Conservation (phyloP, 1,140 invertebrate genomes). For the Stegodyphus dumicola region DNA sequence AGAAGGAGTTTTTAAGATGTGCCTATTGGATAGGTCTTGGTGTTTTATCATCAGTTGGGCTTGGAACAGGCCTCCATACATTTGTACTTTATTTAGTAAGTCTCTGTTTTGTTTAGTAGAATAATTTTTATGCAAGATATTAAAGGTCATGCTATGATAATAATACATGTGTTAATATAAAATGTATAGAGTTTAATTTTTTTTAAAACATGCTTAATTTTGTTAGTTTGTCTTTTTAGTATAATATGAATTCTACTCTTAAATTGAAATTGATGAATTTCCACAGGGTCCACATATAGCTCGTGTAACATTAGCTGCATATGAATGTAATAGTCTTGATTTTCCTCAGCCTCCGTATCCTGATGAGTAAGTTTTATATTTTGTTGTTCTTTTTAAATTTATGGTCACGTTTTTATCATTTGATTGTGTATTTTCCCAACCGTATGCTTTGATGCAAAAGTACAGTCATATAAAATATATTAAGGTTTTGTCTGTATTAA, state of each 20-base stretch:
- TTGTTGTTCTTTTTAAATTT: background rate
- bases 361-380: conserved; percentile 67
- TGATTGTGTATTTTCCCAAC: too few species aligned
- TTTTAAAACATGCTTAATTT: background rate
- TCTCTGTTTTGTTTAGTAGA: conserved; percentile 63
- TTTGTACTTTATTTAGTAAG: conserved; percentile 97
- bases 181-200: background rate
- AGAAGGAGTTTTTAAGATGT: conserved; percentile 77
- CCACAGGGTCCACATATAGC: conserved; percentile 74
- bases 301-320: conserved; percentile 95
- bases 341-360: conserved; percentile 86
- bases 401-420: background rate
- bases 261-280: too few species aligned
- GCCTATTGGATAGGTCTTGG: conserved; percentile 95
- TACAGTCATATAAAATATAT: too few species aligned
- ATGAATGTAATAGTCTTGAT: conserved; percentile 93
- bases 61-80: conserved; percentile 98
- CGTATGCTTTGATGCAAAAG: too few species aligned
- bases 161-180: too few species aligned
- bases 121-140: too few species aligned
- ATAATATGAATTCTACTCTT: too few species aligned
- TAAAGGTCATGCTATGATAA: too few species aligned
- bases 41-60: conserved; percentile 94
- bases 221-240: conserved; percentile 65
- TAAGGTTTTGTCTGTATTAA: too few species aligned